A percentile compares a stretch with the other conserved stretches of the same genome.
Evolutionary conservation across 2,797 vertebrate species (phyloP).

Genomic region (Jordanella pulchra): DNA sequence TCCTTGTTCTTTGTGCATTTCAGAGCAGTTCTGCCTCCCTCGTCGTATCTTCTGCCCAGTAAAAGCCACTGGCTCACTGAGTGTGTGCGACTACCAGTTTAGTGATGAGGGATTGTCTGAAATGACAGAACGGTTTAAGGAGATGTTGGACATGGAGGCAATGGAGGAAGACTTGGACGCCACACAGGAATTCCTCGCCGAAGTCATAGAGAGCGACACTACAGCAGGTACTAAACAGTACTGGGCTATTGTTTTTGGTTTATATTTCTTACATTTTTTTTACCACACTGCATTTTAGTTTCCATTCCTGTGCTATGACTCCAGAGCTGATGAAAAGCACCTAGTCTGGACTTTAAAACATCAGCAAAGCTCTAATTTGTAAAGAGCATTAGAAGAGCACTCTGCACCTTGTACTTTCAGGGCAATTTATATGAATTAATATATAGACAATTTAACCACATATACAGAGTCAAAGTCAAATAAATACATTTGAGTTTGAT

Average conservation of each 20-base stretch:
- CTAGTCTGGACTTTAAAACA: not conserved
- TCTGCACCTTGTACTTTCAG: too few species aligned
- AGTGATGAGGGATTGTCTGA: conserved; percentile 84
- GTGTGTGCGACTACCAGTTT: conserved; percentile 92
- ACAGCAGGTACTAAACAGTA: conserved; percentile 33
- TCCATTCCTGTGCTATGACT: not conserved
- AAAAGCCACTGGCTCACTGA: conserved; percentile 72
- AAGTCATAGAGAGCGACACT: conserved; percentile 7
- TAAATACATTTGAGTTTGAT: not conserved
- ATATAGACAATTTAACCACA: too few species aligned
- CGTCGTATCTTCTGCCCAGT: conserved; percentile 87
- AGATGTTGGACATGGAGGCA: conserved; percentile 87
- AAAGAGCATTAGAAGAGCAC: not conserved
- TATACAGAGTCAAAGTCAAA: not conserved
- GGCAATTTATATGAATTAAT: too few species aligned
- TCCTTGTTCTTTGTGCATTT: conserved; percentile 8
- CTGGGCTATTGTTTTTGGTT: not conserved
- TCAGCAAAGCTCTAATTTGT: not conserved
- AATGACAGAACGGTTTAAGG: conserved; percentile 85
- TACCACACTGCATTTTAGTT: not conserved
- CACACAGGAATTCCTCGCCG: conserved; percentile 76
- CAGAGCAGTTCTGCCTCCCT: conserved; percentile 76
- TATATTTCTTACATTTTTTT: not conserved
- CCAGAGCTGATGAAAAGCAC: not conserved
- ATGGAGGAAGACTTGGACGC: conserved; percentile 80